Evolutionary conservation across 1,140 invertebrate species (phyloP), one percentile per base, ranked within the genome.

Genomic region (Sitobion miscanthi): DNA sequence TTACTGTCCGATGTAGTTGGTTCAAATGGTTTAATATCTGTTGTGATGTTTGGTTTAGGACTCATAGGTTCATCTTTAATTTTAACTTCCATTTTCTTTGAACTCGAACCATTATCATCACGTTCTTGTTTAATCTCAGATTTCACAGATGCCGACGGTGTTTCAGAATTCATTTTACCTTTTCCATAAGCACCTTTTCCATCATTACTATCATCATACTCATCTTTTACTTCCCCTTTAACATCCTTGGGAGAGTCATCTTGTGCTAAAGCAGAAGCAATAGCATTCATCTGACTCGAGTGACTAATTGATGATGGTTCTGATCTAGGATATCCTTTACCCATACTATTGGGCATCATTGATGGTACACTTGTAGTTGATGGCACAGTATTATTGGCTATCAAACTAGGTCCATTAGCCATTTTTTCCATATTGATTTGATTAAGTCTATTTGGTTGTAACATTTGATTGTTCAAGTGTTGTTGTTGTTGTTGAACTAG

Each of bases 401-500:
- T 85, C n/a, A 93, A 52, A 85, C 35, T 93, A 62, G 91, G 82
- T 30, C 91, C 91, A 85, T 93, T 93, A 49, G 86, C 91, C 47
- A 92, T 85, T 92, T 92, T 92, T 35, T 92, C 91, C 91, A 92
- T 92, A 20, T 92, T 93, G 4, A 93, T 86, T 85, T 86, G 82
- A 57, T 85, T 93, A 52, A 85, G 69, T 38, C 91, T 93, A 45
- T 93, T 93, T 30, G 91, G 49, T 57, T 93, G 91, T 93, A 93
- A 85, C 82, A 93, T 85, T 90, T 91, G 91, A 86, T 90, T 94
- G 21, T 93, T 92, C 35, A 91, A 82, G 86, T 93, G 93, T 77
- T 92, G 90, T n/a, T 95, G 96, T 20, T 97, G 95, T 94, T 69
- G 82, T 54, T 88, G 82, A 17, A n/a, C 30, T 97, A 97, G 57